Percentiles rank a stretch among this genome's conserved stretches.
Conservation (phyloP, 1,140 invertebrate genomes). For the Batillaria attramentaria region DNA sequence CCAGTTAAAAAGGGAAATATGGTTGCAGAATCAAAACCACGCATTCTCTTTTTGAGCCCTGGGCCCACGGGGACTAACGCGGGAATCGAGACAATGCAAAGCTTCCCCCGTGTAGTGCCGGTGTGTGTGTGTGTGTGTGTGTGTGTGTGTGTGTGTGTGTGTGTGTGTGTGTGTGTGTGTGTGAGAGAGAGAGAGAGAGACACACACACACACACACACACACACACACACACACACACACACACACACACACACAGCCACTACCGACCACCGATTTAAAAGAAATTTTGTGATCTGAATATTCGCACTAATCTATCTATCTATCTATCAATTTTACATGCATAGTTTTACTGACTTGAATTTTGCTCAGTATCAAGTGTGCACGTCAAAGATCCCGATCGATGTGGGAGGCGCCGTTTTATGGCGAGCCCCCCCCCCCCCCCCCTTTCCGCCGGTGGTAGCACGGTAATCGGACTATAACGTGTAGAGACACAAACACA, state of each 20-base stretch:
- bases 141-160: conserved; percentile 10
- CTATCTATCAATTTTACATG: not conserved
- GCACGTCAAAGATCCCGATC: not conserved
- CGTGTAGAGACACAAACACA: too few relatives aligned
- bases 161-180: not conserved
- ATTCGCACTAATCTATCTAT: not conserved
- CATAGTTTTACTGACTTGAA: not conserved
- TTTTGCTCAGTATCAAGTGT: not conserved
- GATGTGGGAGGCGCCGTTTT: not conserved
- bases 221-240: not conserved
- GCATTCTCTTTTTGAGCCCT: not conserved
- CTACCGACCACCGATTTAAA: not conserved
- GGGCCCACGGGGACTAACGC: not conserved
- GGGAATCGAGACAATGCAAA: too few relatives aligned
- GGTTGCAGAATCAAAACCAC: not conserved
- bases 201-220: not conserved
- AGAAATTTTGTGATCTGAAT: not conserved
- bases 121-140: not conserved
- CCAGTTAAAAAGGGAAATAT: conserved; percentile 2
- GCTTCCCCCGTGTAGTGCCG: not conserved
- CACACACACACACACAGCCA: not conserved
- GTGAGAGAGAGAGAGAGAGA: not conserved
- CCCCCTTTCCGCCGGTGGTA: not conserved
- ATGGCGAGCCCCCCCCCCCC: not conserved
- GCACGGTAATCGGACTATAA: too few relatives aligned